Base-by-base conservation (phyloP, 2,797 vertebrate genomes). In the Squalus acanthias region DNA sequence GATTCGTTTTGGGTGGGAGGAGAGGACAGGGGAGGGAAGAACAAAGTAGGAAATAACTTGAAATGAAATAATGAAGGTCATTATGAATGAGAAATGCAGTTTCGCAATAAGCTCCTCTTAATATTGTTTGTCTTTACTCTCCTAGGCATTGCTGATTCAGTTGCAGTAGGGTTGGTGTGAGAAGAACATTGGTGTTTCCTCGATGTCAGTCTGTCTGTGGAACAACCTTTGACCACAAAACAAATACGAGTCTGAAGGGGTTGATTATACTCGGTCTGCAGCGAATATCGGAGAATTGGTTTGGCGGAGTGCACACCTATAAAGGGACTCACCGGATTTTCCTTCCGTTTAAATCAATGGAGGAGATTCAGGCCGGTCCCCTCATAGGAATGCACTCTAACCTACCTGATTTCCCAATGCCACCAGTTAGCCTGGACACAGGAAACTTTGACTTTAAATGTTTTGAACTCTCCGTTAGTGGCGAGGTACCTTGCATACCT, bases 121-220 rank as follows among this genome's bases (percentile, higher is more conserved):
- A 33, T 13, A 26, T 63, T 69, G 65, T 15, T 74, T 12, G 63
- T 74, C 39, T 70, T 96, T 74, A 70, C 96, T 95, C 96, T 96
- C 79, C n/a, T 97, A 99, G 99, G 99, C 96, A 98, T 99, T 96
- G 98, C 99, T 87, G 98, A 99, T 97, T 98, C 97, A 1, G 98
- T 99, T 96, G 98, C 98, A 96, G 97, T 98, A 53, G 98, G 98
- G 96, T 98, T 98, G 96, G 97, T 99, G 96, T 99, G 97, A 99
- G 63, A 93, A 57, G 46, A n/a, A 95, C 76, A 60, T 29, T 29
- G 53, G 1, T 92, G 33, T 39, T 95, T 0, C 26, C 13, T 76
- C 50, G 70, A 57, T 20, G 15, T 85, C 24, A 20, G 82, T n/a
- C 94, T 76, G 24, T 72, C 94, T 95, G 26, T 33, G 50, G 20